Conservation (phyloP, 30 jellyfish, hydroid and myxozoan genomes). For the Aurelia aurita region DNA sequence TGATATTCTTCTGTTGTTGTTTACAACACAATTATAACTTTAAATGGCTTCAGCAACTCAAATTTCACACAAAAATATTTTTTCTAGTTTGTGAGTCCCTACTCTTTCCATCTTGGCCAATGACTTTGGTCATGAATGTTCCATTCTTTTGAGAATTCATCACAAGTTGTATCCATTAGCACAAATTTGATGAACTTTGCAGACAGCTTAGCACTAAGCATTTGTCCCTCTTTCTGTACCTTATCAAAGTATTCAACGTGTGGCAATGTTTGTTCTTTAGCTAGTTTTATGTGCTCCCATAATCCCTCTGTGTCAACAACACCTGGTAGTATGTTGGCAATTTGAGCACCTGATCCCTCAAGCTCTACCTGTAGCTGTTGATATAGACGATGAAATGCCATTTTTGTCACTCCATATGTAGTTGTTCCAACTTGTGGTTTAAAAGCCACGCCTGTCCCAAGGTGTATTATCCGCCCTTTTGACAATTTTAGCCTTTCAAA, state of each 20-base stretch:
- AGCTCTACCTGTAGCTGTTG: conserved; percentile 47
- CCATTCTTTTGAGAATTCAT: conserved; percentile 42
- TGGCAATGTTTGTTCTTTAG: conserved; percentile 31
- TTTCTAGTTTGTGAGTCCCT: too few relatives aligned
- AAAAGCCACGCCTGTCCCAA: conserved; percentile 71
- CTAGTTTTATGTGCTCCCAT: conserved; percentile 55
- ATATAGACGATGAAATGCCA: conserved; percentile 61
- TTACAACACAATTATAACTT: too few relatives aligned
- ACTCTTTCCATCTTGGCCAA: conserved; percentile 25
- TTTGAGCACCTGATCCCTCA: conserved; percentile 44
- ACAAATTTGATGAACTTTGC: conserved; percentile 50
- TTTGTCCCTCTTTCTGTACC: conserved; percentile 42
- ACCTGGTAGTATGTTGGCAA: conserved; percentile 59
- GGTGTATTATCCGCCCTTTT: conserved; percentile 50
- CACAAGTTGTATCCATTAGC: conserved; percentile 3
- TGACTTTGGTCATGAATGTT: conserved; percentile 16
- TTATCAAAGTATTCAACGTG: conserved; percentile 47
- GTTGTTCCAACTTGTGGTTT: conserved; percentile 60
- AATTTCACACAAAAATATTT: too few relatives aligned
- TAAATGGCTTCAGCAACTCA: too few relatives aligned
- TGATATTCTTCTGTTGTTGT: too few relatives aligned
- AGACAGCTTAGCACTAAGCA: conserved; percentile 7
- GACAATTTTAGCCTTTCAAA: conserved; percentile 2
- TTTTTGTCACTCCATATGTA: conserved; percentile 60
- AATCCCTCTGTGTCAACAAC: conserved; percentile 69